A percentile compares a stretch with the other conserved stretches of the same genome.
These are phyloP conservation scores for Platygyra sinensis DNA, from an alignment of 64 coral and sea anemone species.

Conservation along the genomic window DNA sequence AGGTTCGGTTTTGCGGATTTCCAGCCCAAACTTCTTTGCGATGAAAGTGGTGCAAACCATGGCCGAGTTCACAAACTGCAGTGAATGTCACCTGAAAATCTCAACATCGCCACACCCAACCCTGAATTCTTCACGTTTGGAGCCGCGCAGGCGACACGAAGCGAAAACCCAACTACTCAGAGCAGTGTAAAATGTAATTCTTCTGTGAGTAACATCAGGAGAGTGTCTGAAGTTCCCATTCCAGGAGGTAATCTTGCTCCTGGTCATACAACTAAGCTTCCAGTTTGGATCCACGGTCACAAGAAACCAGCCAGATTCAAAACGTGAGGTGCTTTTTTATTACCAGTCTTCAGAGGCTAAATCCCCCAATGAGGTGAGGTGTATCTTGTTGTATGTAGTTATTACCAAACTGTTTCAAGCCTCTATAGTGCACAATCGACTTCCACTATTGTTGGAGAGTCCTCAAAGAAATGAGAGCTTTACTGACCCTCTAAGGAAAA, in stretches of 20 bases:
- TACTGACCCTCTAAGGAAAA: no score
- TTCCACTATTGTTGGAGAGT: no score
- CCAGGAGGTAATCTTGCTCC: slow-evolving; percentile 62
- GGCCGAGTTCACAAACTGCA: slow-evolving; percentile 79
- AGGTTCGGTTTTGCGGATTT: slow-evolving; percentile 85
- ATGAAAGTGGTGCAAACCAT: slow-evolving; percentile 80
- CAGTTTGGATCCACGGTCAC: slow-evolving; percentile 90
- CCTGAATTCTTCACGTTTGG: slow-evolving; percentile 87
- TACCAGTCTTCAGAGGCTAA: slow-evolving; percentile 74
- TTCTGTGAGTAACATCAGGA: slow-evolving; percentile 34
- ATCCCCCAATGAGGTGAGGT: slow-evolving; percentile 73
- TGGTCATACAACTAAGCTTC: slow-evolving; percentile 62
- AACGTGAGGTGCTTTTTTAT: slow-evolving; percentile 88
- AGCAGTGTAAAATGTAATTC: not conserved
- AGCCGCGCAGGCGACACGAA: not conserved
- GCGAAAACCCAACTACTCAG: not conserved
- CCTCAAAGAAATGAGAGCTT: no score
- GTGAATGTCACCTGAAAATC: slow-evolving; percentile 68
- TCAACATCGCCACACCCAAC: slow-evolving; percentile 63
- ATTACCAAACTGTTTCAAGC: not conserved
- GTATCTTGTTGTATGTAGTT: not conserved
- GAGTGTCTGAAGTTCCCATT: slow-evolving; percentile 75
- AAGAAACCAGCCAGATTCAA: slow-evolving; percentile 21
- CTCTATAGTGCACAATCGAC: no score
- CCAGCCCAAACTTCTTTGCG: slow-evolving; percentile 77